Evolutionary conservation across 2,797 vertebrate species (phyloP).

Genomic region (Scleropages formosus): DNA sequence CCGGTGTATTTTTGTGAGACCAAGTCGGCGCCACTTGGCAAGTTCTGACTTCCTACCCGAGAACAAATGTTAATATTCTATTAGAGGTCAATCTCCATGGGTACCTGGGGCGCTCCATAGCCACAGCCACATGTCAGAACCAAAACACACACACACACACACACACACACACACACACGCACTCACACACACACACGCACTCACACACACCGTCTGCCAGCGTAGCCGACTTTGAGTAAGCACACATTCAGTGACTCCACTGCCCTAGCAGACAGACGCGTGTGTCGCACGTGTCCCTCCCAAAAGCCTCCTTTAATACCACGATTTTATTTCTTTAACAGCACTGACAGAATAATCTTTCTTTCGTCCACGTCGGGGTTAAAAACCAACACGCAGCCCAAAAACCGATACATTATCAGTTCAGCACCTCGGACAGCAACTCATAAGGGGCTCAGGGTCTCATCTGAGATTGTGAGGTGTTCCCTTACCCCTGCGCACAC

Average conservation of each 20-base stretch:
- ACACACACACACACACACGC: conserved; percentile 35
- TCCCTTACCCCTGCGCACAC: too few species aligned
- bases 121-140: conserved; percentile 72
- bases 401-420: conserved; percentile 35
- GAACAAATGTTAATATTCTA: conserved; percentile 87
- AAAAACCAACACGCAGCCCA: neutral
- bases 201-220: conserved; percentile 65
- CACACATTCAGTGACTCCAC: conserved; percentile 59
- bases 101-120: conserved; percentile 67
- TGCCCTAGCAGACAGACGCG: conserved; percentile 48
- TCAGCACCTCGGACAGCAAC: conserved; percentile 82
- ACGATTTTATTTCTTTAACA: too few species aligned
- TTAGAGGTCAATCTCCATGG: conserved; percentile 78
- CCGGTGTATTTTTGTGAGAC: neutral
- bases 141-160: conserved; percentile 45
- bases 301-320: too few species aligned
- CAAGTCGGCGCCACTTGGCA: conserved; percentile 48
- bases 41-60: conserved; percentile 75
- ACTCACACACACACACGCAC: conserved; percentile 30
- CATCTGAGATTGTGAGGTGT: neutral
- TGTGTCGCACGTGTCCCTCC: too few species aligned
- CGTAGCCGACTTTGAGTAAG: conserved; percentile 71
- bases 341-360: neutral
- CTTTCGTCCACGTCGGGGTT: neutral
- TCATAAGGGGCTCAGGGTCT: conserved; percentile 2